phyloP scores from a whole-genome alignment of 1,140 invertebrate genomes.

The Drosophila parabipectinata region DNA sequence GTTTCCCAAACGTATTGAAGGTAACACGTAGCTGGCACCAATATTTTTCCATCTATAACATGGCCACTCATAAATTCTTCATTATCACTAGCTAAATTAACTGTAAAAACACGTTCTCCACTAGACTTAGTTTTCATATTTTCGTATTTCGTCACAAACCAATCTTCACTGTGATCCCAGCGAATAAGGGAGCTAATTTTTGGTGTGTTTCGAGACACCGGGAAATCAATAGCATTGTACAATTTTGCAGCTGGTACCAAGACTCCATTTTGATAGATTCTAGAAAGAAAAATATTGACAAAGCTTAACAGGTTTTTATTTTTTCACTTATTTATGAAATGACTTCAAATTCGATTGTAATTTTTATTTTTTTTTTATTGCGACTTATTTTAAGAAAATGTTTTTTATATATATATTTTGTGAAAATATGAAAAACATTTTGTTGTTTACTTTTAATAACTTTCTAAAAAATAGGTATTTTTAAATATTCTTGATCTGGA shows the following conservation, averaged over 20 bases:
- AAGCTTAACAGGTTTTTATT: too few relatives aligned
- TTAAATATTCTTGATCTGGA: too few relatives aligned
- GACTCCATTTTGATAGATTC: constrained; percentile 75
- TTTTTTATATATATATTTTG: too few relatives aligned
- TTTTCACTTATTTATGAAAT: too few relatives aligned
- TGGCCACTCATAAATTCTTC: constrained; percentile 93
- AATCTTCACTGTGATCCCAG: constrained; percentile 96
- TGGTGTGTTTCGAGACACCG: constrained; percentile 91
- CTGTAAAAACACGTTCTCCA: constrained; percentile 87
- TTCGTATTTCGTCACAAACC: constrained; percentile 85
- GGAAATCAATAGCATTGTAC: constrained; percentile 89
- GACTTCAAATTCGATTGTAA: too few relatives aligned
- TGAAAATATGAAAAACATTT: too few relatives aligned
- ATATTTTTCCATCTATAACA: constrained; percentile 93
- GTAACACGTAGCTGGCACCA: constrained; percentile 96
- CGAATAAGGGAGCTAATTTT: constrained; percentile 91
- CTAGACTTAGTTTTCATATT: constrained; percentile 80
- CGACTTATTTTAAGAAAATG: too few relatives aligned
- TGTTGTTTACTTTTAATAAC: too few relatives aligned
- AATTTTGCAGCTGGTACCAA: constrained; percentile 85
- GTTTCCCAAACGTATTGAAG: constrained; percentile 94
- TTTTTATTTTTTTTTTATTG: too few relatives aligned
- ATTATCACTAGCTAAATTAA: constrained; percentile 88
- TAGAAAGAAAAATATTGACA: constrained; percentile 6
- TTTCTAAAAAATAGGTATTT: too few relatives aligned